A percentile compares a stretch with the other conserved stretches of the same genome.
Conservation (phyloP, 2,888 invertebrate genomes). For the Monopis laevigella region DNA sequence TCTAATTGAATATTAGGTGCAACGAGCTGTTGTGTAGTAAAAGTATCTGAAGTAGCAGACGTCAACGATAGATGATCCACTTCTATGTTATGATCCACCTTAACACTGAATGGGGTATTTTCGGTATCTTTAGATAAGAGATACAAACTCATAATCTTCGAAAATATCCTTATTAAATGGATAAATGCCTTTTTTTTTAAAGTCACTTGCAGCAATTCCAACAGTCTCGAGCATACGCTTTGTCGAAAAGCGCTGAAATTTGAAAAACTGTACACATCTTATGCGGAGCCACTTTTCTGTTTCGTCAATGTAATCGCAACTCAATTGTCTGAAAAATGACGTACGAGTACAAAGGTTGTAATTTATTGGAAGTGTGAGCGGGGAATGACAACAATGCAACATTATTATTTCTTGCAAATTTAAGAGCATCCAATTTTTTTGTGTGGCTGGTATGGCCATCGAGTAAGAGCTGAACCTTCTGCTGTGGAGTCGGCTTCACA, state of each 20-base stretch:
- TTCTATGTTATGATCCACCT: too few relatives aligned
- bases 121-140: too few relatives aligned
- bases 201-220: slow-evolving; percentile 14
- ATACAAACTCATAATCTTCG: slow-evolving; percentile 6
- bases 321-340: slow-evolving; percentile 23
- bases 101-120: too few relatives aligned
- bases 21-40: too few relatives aligned
- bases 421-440: slow-evolving; percentile 11
- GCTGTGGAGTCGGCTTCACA: slow-evolving; percentile 9
- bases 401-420: slow-evolving; percentile 6
- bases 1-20: too few relatives aligned
- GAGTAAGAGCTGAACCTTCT: slow-evolving; percentile 11
- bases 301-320: slow-evolving; percentile 18
- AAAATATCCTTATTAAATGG: slow-evolving; percentile 12
- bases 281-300: slow-evolving; percentile 20
- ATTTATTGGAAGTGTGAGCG: slow-evolving; percentile 15
- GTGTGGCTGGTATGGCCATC: slow-evolving; percentile 14
- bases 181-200: slow-evolving; percentile 12
- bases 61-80: too few relatives aligned
- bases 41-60: too few relatives aligned
- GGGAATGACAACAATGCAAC: slow-evolving; percentile 12
- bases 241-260: slow-evolving; percentile 17
- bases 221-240: slow-evolving; percentile 19
- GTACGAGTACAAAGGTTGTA: slow-evolving; percentile 25
- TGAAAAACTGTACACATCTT: slow-evolving; percentile 19